These are phyloP conservation scores for Rhineura floridana DNA, from an alignment of 2,113 vertebrate species.

Conservation along the genomic window DNA sequence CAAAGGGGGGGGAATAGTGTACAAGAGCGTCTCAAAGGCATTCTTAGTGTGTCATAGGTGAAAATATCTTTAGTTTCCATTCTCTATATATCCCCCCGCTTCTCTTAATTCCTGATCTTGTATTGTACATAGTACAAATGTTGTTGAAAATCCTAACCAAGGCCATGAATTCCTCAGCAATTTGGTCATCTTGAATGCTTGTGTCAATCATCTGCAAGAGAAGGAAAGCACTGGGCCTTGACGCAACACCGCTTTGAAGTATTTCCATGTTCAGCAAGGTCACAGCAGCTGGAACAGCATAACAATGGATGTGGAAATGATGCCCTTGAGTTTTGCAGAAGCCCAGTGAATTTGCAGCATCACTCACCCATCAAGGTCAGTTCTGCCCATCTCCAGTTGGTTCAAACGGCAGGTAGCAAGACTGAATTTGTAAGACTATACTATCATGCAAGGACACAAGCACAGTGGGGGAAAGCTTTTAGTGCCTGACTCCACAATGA, in stretches of 20 bases:
- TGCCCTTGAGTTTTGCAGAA: neutral
- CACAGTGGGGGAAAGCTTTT: neutral
- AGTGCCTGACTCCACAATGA: neutral
- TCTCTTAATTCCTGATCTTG: neutral
- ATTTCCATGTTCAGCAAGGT: slow-evolving; percentile 7
- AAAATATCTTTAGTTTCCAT: neutral
- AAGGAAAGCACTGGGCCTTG: neutral
- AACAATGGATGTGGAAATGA: neutral
- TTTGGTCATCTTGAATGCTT: neutral
- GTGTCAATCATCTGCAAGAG: neutral
- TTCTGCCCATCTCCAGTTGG: slow-evolving; percentile 28
- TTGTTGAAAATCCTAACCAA: neutral
- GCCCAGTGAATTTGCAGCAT: neutral
- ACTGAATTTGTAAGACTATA: slow-evolving; percentile 18
- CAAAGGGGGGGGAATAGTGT: no score
- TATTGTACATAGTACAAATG: no score
- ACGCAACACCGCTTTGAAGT: neutral
- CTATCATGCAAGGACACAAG: neutral
- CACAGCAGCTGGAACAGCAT: slow-evolving; percentile 4
- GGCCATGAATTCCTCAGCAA: slow-evolving; percentile 17
- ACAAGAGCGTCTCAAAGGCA: neutral
- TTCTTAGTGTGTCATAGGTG: neutral
- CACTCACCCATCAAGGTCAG: slow-evolving; percentile 7
- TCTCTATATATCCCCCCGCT: neutral
- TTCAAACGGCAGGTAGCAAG: neutral